These are phyloP conservation scores for Steinernema scapterisci DNA, from an alignment of 2,888 invertebrate species.

Conservation along the genomic window DNA sequence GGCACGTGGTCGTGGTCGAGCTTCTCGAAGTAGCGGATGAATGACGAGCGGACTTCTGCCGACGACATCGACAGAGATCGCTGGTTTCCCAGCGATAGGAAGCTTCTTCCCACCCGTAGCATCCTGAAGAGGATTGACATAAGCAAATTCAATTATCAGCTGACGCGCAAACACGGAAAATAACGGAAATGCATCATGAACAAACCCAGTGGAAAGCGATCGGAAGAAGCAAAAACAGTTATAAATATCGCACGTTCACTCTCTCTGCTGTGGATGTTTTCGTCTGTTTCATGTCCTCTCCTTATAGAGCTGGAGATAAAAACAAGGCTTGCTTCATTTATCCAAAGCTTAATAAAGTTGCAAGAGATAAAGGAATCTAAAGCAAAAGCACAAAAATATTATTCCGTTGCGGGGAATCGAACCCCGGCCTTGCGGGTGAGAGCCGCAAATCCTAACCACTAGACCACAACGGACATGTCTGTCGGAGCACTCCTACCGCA, in stretches of 20 bases:
- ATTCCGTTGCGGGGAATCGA: slow-evolving; percentile 56
- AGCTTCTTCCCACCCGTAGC: background rate
- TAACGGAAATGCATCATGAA: background rate
- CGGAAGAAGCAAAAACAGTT: background rate
- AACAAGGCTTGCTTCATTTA: no score
- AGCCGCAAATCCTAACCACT: slow-evolving; percentile 55
- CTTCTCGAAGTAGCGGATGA: slow-evolving; percentile 81
- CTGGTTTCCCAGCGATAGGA: background rate
- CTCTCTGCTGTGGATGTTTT: background rate
- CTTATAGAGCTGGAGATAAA: no score
- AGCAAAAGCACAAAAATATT: background rate
- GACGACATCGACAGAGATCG: background rate
- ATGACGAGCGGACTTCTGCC: slow-evolving; percentile 68
- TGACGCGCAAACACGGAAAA: background rate
- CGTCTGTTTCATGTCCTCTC: no score
- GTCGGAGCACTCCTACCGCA: no score
- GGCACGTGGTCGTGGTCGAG: slow-evolving; percentile 88
- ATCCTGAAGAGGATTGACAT: background rate
- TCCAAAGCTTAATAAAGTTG: no score
- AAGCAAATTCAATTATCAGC: no score
- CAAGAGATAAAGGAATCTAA: no score
- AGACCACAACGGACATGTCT: slow-evolving; percentile 47
- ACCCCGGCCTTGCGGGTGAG: slow-evolving; percentile 56
- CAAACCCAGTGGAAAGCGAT: background rate
- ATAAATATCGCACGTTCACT: background rate